These are phyloP conservation scores for Astreopora myriophthalma DNA, from an alignment of 64 coral and sea anemone genomes.

Conservation along the genomic window DNA sequence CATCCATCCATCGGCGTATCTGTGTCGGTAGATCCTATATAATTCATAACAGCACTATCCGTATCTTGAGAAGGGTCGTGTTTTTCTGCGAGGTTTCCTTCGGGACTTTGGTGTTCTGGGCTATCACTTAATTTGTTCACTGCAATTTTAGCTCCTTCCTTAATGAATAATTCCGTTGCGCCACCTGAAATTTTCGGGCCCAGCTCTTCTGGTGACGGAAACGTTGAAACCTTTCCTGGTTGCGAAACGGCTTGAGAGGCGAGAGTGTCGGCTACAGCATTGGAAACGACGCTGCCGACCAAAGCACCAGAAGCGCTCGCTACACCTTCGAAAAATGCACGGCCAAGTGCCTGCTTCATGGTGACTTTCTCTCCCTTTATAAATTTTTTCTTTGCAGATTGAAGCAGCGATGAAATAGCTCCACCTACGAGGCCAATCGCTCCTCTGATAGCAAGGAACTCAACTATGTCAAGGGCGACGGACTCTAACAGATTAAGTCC, in stretches of 20 bases:
- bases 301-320: background rate
- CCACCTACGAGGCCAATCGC: conserved; percentile 21
- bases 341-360: background rate
- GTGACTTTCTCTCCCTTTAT: conserved; percentile 42
- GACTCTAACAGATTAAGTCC: background rate
- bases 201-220: too few species aligned
- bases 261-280: background rate
- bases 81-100: background rate
- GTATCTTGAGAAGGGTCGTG: background rate
- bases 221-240: too few species aligned
- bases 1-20: background rate
- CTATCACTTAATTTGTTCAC: too few species aligned
- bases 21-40: background rate
- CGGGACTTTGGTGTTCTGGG: too few species aligned
- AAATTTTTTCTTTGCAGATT: background rate
- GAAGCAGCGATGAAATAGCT: background rate
- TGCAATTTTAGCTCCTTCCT: too few species aligned
- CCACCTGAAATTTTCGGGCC: too few species aligned
- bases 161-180: too few species aligned
- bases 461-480: background rate
- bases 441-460: background rate
- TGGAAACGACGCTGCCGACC: background rate
- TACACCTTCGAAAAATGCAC: background rate
- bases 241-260: too few species aligned
- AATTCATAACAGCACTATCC: background rate